Evolutionary conservation across 2,888 invertebrate species (phyloP), one percentile per base, ranked within the genome.

Genomic region (Pollenia angustigena): DNA sequence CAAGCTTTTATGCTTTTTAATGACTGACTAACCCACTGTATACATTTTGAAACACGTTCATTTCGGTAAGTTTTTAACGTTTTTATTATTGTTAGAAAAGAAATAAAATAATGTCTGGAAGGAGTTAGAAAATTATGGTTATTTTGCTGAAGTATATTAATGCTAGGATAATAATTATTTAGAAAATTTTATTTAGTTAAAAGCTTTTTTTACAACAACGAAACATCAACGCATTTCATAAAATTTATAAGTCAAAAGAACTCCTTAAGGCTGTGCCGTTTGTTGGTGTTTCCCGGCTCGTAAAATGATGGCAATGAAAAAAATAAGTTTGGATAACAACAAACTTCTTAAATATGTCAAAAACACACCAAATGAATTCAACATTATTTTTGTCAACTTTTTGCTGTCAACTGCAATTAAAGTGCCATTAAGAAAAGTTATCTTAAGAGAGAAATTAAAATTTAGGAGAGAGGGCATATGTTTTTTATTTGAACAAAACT

Each of bases 341-440:
- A 12, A 18, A 40, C 32, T 58, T 58, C 58, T 58, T 58, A 40
- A 58, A 58, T 14, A 8, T 58, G 8, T 7, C 32, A 40, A 58
- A 56, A 12, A 10, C 11, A 32, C 23, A 58, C 32, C 10, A 40
- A 40, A 12, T 58, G 32, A 58, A 32, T 32, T 40, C 58, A 40
- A 58, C 40, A 58, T 58, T 4, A 3, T 56, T 56, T 23, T 18
- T 10, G 56, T 8, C 56, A 56, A 23, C 58, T 58, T 58, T 58
- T 14, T 2, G 58, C 58, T 40, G 32, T 58, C 40, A 58, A 40
- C 58, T n/a, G 32, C 32, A 32, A 58, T 58, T 58, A 58, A 58
- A 58, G 40, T 58, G 58, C n/a, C 32, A 58, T 58, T 58, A 14
- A 40, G 7, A 40, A 14, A 8, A 58, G 12, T 32, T 40, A 40